Evolutionary conservation across 1,140 invertebrate species (phyloP).

Genomic region (Nebria ingens): DNA sequence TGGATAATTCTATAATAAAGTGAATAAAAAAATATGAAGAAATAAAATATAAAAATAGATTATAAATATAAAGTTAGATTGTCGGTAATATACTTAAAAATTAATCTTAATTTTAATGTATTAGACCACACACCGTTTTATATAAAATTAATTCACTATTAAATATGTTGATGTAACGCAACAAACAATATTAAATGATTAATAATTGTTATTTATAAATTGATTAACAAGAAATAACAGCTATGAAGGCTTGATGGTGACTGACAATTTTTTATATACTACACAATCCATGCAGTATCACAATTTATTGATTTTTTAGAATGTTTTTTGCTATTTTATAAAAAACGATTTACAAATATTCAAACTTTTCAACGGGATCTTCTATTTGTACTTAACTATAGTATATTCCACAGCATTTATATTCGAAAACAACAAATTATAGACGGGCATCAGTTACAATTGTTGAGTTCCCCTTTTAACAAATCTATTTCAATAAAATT

Average conservation of each 20-base stretch:
- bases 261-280: background rate
- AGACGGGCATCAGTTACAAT: too few relatives aligned
- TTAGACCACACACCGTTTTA: background rate
- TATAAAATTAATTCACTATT: background rate
- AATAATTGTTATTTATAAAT: background rate
- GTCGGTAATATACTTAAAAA: background rate
- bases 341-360: too few relatives aligned
- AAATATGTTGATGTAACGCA: background rate
- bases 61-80: too few relatives aligned
- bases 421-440: too few relatives aligned
- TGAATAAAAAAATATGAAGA: background rate
- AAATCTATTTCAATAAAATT: too few relatives aligned
- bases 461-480: too few relatives aligned
- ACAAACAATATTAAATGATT: background rate
- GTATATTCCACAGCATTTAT: too few relatives aligned
- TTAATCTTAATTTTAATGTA: background rate
- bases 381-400: too few relatives aligned
- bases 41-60: too few relatives aligned
- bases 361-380: too few relatives aligned
- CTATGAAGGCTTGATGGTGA: constrained; percentile 7
- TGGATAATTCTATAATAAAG: background rate
- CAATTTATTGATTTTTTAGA: constrained; percentile 7
- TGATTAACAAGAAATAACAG: constrained; percentile 8
- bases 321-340: too few relatives aligned
- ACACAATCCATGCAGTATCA: constrained; percentile 4